A percentile compares a stretch with the other conserved stretches of the same genome.
These are phyloP conservation scores for Chloropsis cyanopogon DNA, from an alignment of 2,113 vertebrate genomes.

Conservation along the genomic window DNA sequence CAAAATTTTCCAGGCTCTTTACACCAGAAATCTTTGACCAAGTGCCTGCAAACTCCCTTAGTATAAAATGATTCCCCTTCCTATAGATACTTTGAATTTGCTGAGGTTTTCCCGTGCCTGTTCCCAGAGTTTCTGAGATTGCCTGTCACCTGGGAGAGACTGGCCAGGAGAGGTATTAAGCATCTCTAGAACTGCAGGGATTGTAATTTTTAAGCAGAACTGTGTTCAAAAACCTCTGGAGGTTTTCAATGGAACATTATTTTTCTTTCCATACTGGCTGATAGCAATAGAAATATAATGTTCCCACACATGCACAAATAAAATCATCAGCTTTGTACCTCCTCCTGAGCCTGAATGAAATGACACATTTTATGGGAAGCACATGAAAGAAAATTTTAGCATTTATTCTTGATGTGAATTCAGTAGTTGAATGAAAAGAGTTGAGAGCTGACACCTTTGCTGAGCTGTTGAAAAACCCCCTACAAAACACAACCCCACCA, in stretches of 20 bases:
- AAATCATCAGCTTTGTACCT: neutral
- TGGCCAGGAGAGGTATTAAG: neutral
- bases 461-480: neutral
- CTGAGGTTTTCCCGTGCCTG: neutral
- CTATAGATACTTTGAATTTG: neutral
- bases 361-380: neutral
- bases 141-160: neutral
- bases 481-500: neutral
- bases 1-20: constrained; percentile 1
- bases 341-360: neutral
- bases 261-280: neutral
- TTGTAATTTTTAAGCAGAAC: neutral
- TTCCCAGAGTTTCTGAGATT: neutral
- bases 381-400: neutral
- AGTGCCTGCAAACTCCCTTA: neutral
- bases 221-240: neutral
- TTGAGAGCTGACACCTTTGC: neutral
- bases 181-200: neutral
- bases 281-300: neutral
- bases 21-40: neutral
- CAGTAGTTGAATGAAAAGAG: neutral
- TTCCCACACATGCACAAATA: neutral
- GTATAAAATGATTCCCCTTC: neutral
- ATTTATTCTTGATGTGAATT: neutral
- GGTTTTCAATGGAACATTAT: neutral